Base-by-base conservation (phyloP, 1,140 invertebrate genomes). In the Phymastichus coffea region DNA sequence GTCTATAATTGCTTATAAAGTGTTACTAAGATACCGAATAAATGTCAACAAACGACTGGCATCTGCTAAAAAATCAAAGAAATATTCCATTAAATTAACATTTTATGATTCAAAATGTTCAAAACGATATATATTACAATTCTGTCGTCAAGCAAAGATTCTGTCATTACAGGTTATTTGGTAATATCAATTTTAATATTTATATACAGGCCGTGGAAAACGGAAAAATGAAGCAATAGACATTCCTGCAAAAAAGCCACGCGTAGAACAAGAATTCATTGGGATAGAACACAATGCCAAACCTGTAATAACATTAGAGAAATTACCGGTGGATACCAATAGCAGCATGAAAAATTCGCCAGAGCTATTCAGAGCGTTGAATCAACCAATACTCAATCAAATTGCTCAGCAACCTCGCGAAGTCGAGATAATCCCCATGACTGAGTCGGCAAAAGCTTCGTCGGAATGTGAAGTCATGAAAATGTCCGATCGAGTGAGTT, bases 181-280 rank as follows among this genome's bases (percentile, higher is more conserved):
- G n/a, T n/a, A n/a, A n/a, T n/a, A n/a, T n/a, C n/a, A n/a, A n/a
- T n/a, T n/a, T n/a, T n/a, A n/a, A n/a, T n/a, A 51, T 52, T 41
- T 43, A 51, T 51, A 37, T 55, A 48, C 12, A 79, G 77, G 76
- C 38, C 69, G 78, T n/a, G 78, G 78, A 30, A 79, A 80, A 66
- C 65, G 78, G 40, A 79, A 78, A 71, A 47, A 70, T 14, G 78
- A 79, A 10, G 35, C 25, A 10, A 4, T 30, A 4, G 63, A 66
- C 23, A 33, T 57, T 17, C 57, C 63, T 3, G 53, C n/a, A 14
- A 78, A 77, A 12, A 74, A 67, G 20, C 12, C 59, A 19, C 61
- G 70, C 54, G 68, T 77, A 47, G 72, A 77, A 0, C 74, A 75
- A 57, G 71, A 78, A 41, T 63, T 74, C 48, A 70, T 63, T 0